Base-by-base conservation (phyloP, 2,797 vertebrate species). In the Clamator glandarius region DNA sequence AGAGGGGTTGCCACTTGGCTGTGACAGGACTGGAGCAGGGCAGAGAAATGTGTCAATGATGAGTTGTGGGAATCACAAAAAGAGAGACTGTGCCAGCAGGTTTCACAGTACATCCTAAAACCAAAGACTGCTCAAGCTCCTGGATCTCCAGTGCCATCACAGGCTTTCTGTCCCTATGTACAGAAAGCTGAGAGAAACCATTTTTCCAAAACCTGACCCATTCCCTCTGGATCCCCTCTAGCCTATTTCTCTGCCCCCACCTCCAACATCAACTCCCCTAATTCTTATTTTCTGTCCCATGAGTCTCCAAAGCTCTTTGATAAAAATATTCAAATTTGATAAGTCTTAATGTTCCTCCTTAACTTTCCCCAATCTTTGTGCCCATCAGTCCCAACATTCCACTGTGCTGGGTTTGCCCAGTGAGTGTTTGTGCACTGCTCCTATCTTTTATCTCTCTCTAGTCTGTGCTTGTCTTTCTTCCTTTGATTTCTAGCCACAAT, bases 401-500 rank as follows among this genome's bases (percentile, higher is more conserved):
- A 64, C 50, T 29, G 20, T 35, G 52, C 55, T 59, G 33, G 59
- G 26, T 52, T 36, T 29, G 41, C 16, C 33, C 31, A 20, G 15
- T 7, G 35, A n/a, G 46, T 8, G 11, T 21, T 48, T 26, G 31
- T 57, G n/a, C 41, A 19, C 9, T 50, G 23, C n/a, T 39, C 2
- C 23, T 84, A 8, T 12, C 19, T 52, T 8, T 6, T 17, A 8
- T 26, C 8, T 69, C 36, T 52, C 44, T 86, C 29, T 62, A 57
- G 16, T 26, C 66, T 2, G 0, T 12, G 25, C 41, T 87, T 0
- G 0, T 31, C 13, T 64, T 36, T 73, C 33, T 82, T 90, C 31
- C 33, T 90, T 58, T 4, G 2, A 5, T 76, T 93, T 92, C 39
- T 36, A 76, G 33, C 29, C 63, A 55, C 28, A 46, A 25, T 18